Conservation (phyloP, 37 sponge, comb jelly and placozoan genomes). For the Petrosia ficiformis region DNA sequence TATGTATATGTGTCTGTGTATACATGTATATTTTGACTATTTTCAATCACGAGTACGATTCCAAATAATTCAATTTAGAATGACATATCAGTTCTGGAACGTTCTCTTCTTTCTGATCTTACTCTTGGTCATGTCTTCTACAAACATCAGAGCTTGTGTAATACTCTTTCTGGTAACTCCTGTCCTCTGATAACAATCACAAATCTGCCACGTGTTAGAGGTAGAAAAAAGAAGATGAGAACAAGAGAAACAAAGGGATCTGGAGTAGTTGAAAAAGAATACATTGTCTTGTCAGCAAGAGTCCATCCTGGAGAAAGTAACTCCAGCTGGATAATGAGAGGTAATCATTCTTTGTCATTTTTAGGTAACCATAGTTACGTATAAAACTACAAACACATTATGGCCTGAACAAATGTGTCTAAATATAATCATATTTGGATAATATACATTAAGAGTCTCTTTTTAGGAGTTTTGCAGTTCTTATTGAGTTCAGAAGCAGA, state of each 20-base stretch:
- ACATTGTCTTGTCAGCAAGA: conserved; percentile 56
- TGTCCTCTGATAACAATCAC: conserved; percentile 73
- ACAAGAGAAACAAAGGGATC: no score
- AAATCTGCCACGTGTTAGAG: not conserved
- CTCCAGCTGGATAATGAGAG: conserved; percentile 55
- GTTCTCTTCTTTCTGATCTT: not conserved
- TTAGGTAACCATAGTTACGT: conserved; percentile 8
- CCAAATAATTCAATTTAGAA: no score
- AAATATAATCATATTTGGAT: not conserved
- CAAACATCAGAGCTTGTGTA: conserved; percentile 56
- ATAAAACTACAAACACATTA: conserved; percentile 8
- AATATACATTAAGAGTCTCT: not conserved
- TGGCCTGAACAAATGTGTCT: no score
- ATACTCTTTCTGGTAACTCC: conserved; percentile 49
- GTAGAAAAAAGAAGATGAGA: not conserved
- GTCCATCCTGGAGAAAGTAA: conserved; percentile 80
- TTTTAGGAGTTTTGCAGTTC: conserved; percentile 48
- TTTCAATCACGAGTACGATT: not conserved
- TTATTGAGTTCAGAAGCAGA: conserved; percentile 37
- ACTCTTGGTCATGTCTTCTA: conserved; percentile 20
- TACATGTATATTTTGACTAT: not conserved
- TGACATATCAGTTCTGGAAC: conserved; percentile 8
- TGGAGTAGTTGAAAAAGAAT: conserved; percentile 35
- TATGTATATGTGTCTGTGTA: not conserved
- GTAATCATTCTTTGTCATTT: conserved; percentile 1